A percentile compares a stretch with the other conserved stretches of the same genome.
Conservation (phyloP, 2,797 vertebrate species). For the Petrocephalus schoutedeni region DNA sequence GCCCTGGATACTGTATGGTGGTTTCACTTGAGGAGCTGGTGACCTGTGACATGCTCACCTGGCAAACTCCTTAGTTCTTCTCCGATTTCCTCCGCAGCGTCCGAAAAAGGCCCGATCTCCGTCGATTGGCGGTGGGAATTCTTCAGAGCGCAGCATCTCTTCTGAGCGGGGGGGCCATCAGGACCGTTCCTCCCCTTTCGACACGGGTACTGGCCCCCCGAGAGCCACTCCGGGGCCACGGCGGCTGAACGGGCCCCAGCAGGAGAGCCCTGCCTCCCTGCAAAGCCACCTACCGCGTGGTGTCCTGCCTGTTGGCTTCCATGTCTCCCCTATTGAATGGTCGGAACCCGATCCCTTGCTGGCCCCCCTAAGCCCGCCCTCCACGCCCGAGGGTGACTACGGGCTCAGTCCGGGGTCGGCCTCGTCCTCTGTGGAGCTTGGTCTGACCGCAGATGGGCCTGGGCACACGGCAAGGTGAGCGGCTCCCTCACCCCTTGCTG, state of each 20-base stretch:
- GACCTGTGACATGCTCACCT: background rate
- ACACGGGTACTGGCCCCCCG: background rate
- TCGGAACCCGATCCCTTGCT: slow-evolving; percentile 20
- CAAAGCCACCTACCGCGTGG: background rate
- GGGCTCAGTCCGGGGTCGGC: background rate
- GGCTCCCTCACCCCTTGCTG: background rate
- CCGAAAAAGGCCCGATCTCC: background rate
- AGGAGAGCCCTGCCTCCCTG: background rate
- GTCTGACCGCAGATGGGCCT: background rate
- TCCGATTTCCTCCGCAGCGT: background rate
- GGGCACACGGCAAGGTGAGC: background rate
- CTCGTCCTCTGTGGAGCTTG: background rate
- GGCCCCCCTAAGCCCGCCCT: slow-evolving; percentile 32
- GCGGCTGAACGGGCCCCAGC: background rate
- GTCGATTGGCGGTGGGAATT: background rate
- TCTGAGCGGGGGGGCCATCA: background rate
- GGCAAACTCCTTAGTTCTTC: background rate
- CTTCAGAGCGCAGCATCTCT: background rate
- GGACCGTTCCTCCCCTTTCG: background rate
- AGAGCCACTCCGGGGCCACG: background rate
- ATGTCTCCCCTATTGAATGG: background rate
- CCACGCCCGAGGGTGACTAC: slow-evolving; percentile 1
- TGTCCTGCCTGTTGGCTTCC: background rate
- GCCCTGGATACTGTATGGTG: background rate
- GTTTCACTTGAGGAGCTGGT: background rate